Base-by-base conservation (phyloP, 2,113 vertebrate genomes). In the Rhea americana region DNA sequence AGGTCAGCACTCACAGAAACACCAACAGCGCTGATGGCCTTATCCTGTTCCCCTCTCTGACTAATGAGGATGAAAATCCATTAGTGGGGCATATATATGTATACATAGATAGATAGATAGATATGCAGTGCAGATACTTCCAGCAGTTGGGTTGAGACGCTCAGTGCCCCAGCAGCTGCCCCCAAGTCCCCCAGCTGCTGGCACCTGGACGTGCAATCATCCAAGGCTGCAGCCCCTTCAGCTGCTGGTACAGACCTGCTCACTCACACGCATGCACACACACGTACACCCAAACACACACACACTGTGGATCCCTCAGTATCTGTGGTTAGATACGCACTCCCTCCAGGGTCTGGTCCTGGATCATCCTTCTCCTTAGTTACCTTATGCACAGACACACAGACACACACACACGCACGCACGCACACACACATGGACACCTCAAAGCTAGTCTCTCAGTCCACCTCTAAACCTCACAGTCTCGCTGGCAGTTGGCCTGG, bases 381-480 rank as follows among this genome's bases (percentile, higher is more conserved):
- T 45, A 16, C 15, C 43, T 45, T 14, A 14, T 45, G 15, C 43
- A 45, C n/a, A 20, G 2, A 5, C 1, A 0, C 2, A 13, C 8
- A 30, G 12, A 24, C n/a, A 20, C 2, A 4, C 1, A 0, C 2
- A 43, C 13, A 24, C n/a, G 15, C 2, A 4, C 1, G 0, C 2
- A 43, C 13, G 41, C 41, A 43, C 41, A 43, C 41, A 43, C 41
- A 43, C 41, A 43, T 43, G 13, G 41, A 43, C 41, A 43, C 41
- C 41, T 14, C 28, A 56, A 56, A 56, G 28, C 28, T 56, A 28
- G 53, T 26, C 53, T 55, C 15, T 55, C 53, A 55, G 28, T 56
- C 28, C 9, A 56, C 28, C 16, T 9, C 16, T 28, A 30, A 56
- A 9, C 28, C 28, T 28, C 28, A 56, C 20, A 10, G 28, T 56